Base-by-base conservation (phyloP, 1,140 invertebrate genomes). In the Habropoda laboriosa region DNA sequence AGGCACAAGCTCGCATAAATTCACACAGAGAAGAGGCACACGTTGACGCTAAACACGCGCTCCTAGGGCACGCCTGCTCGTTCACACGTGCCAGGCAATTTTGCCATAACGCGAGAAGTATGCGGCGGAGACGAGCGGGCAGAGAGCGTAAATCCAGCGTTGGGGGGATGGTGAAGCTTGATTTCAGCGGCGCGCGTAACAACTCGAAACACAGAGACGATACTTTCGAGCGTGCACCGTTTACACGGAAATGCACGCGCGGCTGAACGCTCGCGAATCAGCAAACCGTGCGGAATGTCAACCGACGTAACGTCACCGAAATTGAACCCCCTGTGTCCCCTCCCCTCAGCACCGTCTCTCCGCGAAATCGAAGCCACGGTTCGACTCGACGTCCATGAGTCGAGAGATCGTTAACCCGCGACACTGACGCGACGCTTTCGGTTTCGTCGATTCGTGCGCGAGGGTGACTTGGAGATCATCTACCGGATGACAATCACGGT, bases 271-370 rank as follows among this genome's bases (percentile, higher is more conserved):
- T 79, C 68, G 75, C 82, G 45, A 76, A 75, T 84, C 83, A 66
- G 82, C 64, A 81, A 85, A 67, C 66, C 82, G 73, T 76, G 49
- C 82, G 72, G 72, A 85, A 85, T 78, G 72, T 73, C 72, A 73
- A n/a, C 63, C 67, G 63, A 85, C 71, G 64, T 76, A 71, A 79
- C 67, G 66, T 85, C 76, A 77, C 51, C 35, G 35, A 61, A 58
- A 58, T 47, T 40, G 45, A 42, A 66, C 4, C n/a, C n/a, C n/a
- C n/a, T n/a, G n/a, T n/a, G 67, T 53, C 66, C 42, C 53, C 49
- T 30, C 8, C 57, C n/a, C n/a, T n/a, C n/a, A n/a, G n/a, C n/a
- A n/a, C n/a, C 45, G 49, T 70, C 64, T 70, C n/a, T n/a, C n/a
- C 58, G 63, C 66, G 64, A 71, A 80, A 85, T 83, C 68, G 70